Base-by-base conservation (phyloP, 2,888 invertebrate genomes). In the Apamea crenata region DNA sequence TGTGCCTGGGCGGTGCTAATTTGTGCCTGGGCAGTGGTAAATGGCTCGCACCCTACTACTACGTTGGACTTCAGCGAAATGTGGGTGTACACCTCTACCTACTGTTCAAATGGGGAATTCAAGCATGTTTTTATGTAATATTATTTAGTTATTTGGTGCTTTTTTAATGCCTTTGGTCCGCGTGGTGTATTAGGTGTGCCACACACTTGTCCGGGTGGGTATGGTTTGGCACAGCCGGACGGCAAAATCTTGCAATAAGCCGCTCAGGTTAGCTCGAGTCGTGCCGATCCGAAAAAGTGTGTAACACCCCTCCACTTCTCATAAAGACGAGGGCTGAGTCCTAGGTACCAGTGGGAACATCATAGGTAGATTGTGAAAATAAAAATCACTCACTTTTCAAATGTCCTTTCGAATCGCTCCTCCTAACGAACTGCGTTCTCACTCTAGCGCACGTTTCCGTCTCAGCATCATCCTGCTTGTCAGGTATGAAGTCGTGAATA, bases 361-460 rank as follows among this genome's bases (percentile, higher is more conserved):
- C 25, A 25, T 25, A 25, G 25, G 10, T 10, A 25, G 25, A 56
- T 25, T 25, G 25, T 25, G 25, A 56, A 56, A 56, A 25, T 4
- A 56, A 56, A 65, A 40, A 36, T 21, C 1, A 92, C 93, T 92
- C 94, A 98, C 98, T 98, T 97, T 98, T 98, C 78, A 99, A 97
- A 95, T 98, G 99, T 85, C 98, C 98, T 92, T 98, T 98, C 0
- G 98, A 98, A 91, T 98, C 98, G 88, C 97, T 98, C 75, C 98
- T 97, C 86, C 97, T 98, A 7, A 98, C 96, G 81, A 98, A 97
- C 87, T 98, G 97, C 65, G 98, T 98, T 92, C 98, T 97, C 25
- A 98, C 98, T 91, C 99, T 96, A 1, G 99, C 99, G 95, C 99
- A 99, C 0, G 97, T 97, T 85, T 96, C 96, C 85, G 97, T 96